Evolutionary conservation across 1,140 invertebrate species (phyloP).

Genomic region (Macrosteles quadrilineatus): DNA sequence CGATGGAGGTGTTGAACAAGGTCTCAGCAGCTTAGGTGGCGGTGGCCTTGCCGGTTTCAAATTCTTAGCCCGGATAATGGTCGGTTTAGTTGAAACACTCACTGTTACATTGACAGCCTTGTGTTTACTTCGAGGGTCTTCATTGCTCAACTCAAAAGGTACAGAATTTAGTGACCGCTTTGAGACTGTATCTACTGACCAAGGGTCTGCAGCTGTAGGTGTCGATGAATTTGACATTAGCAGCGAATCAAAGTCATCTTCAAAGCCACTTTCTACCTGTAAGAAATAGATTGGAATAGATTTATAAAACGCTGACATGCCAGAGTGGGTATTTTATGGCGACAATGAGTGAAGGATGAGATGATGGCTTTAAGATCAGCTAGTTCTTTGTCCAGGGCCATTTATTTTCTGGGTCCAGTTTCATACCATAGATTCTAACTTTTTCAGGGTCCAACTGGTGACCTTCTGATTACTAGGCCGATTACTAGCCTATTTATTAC

Average conservation of each 20-base stretch:
- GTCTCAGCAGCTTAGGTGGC: slow-evolving; percentile 24
- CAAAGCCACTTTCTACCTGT: slow-evolving; percentile 71
- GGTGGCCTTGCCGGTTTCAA: slow-evolving; percentile 35
- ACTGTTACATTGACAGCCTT: slow-evolving; percentile 24
- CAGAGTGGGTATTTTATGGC: too few relatives aligned
- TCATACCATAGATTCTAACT: too few relatives aligned
- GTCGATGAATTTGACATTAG: slow-evolving; percentile 40
- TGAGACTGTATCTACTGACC: slow-evolving; percentile 40
- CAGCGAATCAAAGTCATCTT: slow-evolving; percentile 71
- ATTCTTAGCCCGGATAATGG: slow-evolving; percentile 33
- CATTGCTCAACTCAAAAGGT: slow-evolving; percentile 32
- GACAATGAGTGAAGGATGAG: too few relatives aligned
- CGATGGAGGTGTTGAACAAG: background rate
- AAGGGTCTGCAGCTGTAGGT: slow-evolving; percentile 33
- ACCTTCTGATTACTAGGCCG: too few relatives aligned
- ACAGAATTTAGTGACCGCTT: slow-evolving; percentile 1
- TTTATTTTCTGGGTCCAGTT: too few relatives aligned
- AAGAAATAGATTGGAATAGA: too few relatives aligned
- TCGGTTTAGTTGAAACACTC: slow-evolving; percentile 29
- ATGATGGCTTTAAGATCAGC: too few relatives aligned
- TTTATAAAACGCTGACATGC: too few relatives aligned
- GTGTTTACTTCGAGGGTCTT: slow-evolving; percentile 28
- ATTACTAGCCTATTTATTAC: too few relatives aligned
- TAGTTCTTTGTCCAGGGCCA: too few relatives aligned
- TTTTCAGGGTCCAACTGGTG: too few relatives aligned